Conservation (phyloP, 2,888 invertebrate species). For the Philaethria dido region DNA sequence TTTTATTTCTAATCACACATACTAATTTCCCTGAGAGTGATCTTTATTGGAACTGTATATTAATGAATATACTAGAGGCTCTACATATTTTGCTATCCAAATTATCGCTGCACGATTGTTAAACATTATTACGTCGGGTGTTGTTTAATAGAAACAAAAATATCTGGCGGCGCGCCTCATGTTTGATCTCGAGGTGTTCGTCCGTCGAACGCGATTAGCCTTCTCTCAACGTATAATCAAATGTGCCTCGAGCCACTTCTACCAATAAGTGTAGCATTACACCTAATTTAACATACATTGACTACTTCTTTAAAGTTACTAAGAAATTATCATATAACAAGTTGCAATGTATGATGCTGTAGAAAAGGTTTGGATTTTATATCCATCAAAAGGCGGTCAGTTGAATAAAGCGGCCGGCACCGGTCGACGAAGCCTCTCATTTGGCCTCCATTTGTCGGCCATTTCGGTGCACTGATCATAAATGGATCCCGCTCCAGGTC, state of each 20-base stretch:
- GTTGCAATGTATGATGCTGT: slow-evolving; percentile 37
- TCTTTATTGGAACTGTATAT: not conserved
- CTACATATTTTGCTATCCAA: slow-evolving; percentile 62
- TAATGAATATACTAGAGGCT: slow-evolving; percentile 46
- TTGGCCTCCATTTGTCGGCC: slow-evolving; percentile 83
- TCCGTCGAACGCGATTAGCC: slow-evolving; percentile 83
- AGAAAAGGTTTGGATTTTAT: slow-evolving; percentile 17
- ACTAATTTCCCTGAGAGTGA: not conserved
- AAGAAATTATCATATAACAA: not conserved
- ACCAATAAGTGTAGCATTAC: slow-evolving; percentile 51
- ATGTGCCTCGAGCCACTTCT: slow-evolving; percentile 75
- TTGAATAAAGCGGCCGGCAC: slow-evolving; percentile 69
- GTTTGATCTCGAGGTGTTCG: slow-evolving; percentile 85
- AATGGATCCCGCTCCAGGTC: slow-evolving; percentile 80
- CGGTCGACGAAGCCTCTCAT: slow-evolving; percentile 82
- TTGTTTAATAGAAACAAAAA: slow-evolving; percentile 85
- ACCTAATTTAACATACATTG: slow-evolving; percentile 51
- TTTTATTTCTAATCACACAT: not conserved
- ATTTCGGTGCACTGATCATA: slow-evolving; percentile 83
- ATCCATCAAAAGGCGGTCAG: slow-evolving; percentile 61
- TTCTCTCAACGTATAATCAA: slow-evolving; percentile 84
- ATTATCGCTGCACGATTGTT: slow-evolving; percentile 84
- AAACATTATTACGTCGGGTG: slow-evolving; percentile 85
- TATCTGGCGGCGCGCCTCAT: slow-evolving; percentile 84
- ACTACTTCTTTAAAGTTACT: not conserved